These are phyloP conservation scores for Xyrichtys novacula DNA, from an alignment of 2,797 vertebrate species.

Conservation along the genomic window DNA sequence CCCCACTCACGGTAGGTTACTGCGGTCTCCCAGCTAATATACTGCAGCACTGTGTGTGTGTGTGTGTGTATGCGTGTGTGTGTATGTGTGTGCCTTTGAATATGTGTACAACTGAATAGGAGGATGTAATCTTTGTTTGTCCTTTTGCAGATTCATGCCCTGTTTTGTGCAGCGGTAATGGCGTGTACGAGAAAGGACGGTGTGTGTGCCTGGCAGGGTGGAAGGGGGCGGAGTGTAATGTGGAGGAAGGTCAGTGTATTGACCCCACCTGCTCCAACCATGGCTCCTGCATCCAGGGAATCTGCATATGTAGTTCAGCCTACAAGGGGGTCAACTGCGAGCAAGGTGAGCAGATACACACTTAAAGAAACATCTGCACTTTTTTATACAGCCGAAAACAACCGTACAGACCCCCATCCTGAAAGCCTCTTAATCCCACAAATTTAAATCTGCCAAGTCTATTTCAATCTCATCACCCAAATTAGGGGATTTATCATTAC, in stretches of 20 bases:
- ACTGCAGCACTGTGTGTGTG: conserved; percentile 63
- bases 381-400: neutral
- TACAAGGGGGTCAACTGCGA: conserved; percentile 96
- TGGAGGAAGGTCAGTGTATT: conserved; percentile 94
- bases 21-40: conserved; percentile 74
- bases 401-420: neutral
- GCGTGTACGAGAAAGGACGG: conserved; percentile 94
- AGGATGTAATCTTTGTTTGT: conserved; percentile 64
- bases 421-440: neutral
- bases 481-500: neutral
- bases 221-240: conserved; percentile 95
- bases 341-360: conserved; percentile 85
- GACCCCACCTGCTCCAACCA: conserved; percentile 97
- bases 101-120: conserved; percentile 18
- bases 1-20: conserved; percentile 76
- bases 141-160: conserved; percentile 92
- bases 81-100: conserved; percentile 28
- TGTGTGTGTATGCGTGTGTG: conserved; percentile 40
- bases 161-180: conserved; percentile 94
- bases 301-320: conserved; percentile 93
- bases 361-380: neutral
- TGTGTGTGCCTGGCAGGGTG: conserved; percentile 93
- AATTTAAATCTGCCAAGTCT: neutral
- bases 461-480: conserved; percentile 3
- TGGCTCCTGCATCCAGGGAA: conserved; percentile 93